phyloP scores from a whole-genome alignment of 2,888 invertebrate species.

The Mycogona germanica region DNA sequence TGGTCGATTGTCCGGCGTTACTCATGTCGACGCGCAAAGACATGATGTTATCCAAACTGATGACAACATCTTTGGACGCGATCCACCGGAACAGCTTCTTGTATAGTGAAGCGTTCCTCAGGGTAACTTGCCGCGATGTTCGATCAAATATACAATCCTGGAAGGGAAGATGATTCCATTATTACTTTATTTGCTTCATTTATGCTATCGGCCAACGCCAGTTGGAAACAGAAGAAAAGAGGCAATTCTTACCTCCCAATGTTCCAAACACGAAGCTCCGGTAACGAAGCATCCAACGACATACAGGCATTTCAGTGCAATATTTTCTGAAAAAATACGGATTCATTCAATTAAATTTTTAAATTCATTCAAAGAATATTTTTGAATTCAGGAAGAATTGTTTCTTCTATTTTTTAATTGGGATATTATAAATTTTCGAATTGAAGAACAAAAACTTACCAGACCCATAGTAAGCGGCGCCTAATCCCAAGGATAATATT shows the following conservation, averaged over 20 bases:
- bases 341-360: background rate
- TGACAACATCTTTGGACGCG: background rate
- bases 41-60: conserved; percentile 11
- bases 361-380: too few species aligned
- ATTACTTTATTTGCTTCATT: too few species aligned
- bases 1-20: background rate
- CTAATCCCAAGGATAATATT: conserved; percentile 15
- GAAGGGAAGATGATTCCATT: background rate
- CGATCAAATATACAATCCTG: conserved; percentile 15
- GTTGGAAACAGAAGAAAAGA: background rate
- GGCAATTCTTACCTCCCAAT: conserved; percentile 15
- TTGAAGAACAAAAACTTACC: conserved; percentile 3
- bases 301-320: conserved; percentile 11
- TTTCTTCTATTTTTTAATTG: background rate
- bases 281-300: conserved; percentile 9
- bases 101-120: conserved; percentile 4
- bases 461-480: conserved; percentile 17
- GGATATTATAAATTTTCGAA: background rate
- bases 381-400: too few species aligned
- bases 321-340: conserved; percentile 2
- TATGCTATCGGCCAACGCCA: background rate
- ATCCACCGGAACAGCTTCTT: conserved; percentile 6
- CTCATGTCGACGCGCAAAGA: conserved; percentile 11
- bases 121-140: background rate
- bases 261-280: conserved; percentile 12